A percentile compares a stretch with the other conserved stretches of the same genome.
phyloP scores from a whole-genome alignment of 2,113 vertebrate genomes.

The Myotis brandtii region DNA sequence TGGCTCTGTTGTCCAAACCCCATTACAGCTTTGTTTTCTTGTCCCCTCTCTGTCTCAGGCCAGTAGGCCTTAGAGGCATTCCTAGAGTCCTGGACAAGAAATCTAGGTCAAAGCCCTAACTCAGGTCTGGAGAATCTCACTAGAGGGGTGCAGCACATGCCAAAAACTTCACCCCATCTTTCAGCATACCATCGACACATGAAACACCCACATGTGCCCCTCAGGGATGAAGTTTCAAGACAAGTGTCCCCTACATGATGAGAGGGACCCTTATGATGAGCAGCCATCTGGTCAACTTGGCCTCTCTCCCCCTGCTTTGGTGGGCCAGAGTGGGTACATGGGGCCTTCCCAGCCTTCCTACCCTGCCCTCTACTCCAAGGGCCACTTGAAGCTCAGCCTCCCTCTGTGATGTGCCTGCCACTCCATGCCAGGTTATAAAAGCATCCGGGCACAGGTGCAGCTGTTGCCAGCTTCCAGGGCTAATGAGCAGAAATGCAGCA shows the following conservation, averaged over 20 bases:
- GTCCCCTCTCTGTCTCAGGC: background rate
- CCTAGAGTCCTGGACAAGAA: background rate
- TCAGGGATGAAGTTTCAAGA: background rate
- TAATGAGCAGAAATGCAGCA: constrained; percentile 68
- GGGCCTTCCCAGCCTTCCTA: background rate
- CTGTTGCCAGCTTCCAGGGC: constrained; percentile 77
- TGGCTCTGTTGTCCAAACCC: background rate
- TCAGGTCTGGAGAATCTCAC: background rate
- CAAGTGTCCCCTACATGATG: background rate
- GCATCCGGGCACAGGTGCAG: constrained; percentile 81
- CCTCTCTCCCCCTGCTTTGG: background rate
- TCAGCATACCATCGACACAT: no score
- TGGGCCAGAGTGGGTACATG: background rate
- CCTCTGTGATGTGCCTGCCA: background rate
- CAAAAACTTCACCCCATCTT: background rate
- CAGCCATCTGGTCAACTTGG: no score
- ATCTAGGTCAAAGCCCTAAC: background rate
- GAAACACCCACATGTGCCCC: accelerated
- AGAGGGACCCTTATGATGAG: accelerated
- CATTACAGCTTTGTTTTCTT: accelerated
- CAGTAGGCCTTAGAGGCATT: background rate
- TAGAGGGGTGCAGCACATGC: background rate
- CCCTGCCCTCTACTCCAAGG: background rate
- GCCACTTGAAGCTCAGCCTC: constrained; percentile 5
- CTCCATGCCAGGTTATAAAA: constrained; percentile 65